A percentile compares a stretch with the other conserved stretches of the same genome.
phyloP scores from a whole-genome alignment of 2,888 invertebrate species.

The Aphodius sticticus region DNA sequence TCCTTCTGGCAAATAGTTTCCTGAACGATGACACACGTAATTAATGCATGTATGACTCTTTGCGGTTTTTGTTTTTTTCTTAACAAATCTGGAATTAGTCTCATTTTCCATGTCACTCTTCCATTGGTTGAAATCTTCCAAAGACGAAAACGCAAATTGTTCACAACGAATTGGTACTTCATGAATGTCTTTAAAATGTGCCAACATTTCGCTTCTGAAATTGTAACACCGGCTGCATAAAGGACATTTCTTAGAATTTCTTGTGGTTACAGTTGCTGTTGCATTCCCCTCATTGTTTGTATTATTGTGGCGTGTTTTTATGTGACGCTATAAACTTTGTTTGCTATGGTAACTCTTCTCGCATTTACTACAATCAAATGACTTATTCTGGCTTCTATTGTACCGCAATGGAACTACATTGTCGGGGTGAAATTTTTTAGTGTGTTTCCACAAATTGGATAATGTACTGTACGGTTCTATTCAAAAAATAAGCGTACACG shows the following conservation, averaged over 20 bases:
- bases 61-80: background rate
- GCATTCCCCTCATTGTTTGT: background rate
- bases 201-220: background rate
- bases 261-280: background rate
- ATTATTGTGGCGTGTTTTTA: background rate
- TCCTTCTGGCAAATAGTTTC: slow-evolving; percentile 15
- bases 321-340: background rate
- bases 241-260: background rate
- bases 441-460: background rate
- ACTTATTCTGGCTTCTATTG: slow-evolving; percentile 4
- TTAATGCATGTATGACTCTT: background rate
- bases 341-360: background rate
- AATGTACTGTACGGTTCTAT: background rate
- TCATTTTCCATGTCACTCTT: background rate
- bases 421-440: background rate
- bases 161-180: background rate
- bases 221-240: background rate
- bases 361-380: slow-evolving; percentile 4
- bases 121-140: background rate
- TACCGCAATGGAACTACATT: slow-evolving; percentile 4
- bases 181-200: slow-evolving; percentile 4
- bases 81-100: background rate
- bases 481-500: too few relatives aligned
- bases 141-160: slow-evolving; percentile 4
- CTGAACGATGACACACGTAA: slow-evolving; percentile 8